phyloP scores from a whole-genome alignment of 2,797 vertebrate species.

The Dallia pectoralis region DNA sequence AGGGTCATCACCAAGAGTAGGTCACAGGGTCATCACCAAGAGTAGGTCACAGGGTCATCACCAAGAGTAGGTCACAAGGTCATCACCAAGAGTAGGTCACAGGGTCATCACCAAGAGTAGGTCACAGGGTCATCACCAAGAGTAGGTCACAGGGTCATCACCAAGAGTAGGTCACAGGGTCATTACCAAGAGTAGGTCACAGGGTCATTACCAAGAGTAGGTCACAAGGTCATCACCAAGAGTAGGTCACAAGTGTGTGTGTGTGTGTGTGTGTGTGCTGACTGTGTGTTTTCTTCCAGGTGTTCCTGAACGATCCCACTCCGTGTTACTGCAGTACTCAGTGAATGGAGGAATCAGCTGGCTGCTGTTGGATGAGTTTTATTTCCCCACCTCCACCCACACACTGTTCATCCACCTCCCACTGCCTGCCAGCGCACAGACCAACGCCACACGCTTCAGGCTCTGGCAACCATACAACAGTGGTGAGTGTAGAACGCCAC shows the following conservation, averaged over 20 bases:
- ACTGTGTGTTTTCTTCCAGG: slow-evolving; percentile 67
- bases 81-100: no score
- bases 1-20: slow-evolving; percentile 97
- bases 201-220: no score
- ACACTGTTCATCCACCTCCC: slow-evolving; percentile 92
- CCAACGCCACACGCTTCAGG: slow-evolving; percentile 90
- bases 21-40: slow-evolving; percentile 16
- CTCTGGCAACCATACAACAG: slow-evolving; percentile 98
- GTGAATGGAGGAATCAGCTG: slow-evolving; percentile 94
- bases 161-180: no score
- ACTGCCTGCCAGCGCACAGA: slow-evolving; percentile 86
- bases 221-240: no score
- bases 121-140: slow-evolving; percentile 96
- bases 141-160: slow-evolving; percentile 67
- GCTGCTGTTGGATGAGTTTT: slow-evolving; percentile 96
- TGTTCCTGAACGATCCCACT: slow-evolving; percentile 92
- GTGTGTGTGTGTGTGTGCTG: slow-evolving; percentile 9
- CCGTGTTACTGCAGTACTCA: slow-evolving; percentile 93
- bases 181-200: no score
- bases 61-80: no score
- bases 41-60: no score
- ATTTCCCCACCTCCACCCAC: slow-evolving; percentile 92
- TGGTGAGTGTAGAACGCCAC: slow-evolving; percentile 68
- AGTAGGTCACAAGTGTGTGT: no score
- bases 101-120: no score